Percentiles rank a stretch among this genome's conserved stretches.
These are phyloP conservation scores for Spheniscus humboldti DNA, from an alignment of 2,797 vertebrate genomes.

Conservation along the genomic window DNA sequence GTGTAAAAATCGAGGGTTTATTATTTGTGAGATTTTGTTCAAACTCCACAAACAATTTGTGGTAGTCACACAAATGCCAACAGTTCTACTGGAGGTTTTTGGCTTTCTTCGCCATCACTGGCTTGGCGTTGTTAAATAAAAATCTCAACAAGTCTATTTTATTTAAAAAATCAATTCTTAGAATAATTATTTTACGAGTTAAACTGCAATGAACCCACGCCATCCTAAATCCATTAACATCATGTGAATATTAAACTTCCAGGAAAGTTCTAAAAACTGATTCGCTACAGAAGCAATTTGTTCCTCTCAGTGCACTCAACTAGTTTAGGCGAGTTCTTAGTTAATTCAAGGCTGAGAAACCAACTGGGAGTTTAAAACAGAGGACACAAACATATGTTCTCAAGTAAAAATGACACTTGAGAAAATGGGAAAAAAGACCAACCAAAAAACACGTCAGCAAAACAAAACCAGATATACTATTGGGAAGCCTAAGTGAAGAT, in stretches of 20 bases:
- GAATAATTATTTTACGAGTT: background rate
- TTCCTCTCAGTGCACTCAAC: background rate
- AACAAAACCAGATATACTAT: background rate
- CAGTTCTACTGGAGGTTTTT: background rate
- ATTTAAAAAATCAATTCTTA: background rate
- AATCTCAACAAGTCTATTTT: background rate
- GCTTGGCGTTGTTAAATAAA: background rate
- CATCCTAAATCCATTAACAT: background rate
- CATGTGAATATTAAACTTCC: background rate
- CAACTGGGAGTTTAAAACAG: background rate
- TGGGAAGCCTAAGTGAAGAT: background rate
- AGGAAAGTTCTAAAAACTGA: background rate
- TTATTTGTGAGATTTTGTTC: background rate
- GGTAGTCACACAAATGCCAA: background rate
- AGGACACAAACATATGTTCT: background rate
- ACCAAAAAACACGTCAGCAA: background rate
- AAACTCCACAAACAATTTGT: background rate
- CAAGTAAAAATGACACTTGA: background rate
- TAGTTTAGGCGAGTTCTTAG: background rate
- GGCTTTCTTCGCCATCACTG: background rate
- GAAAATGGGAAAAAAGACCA: background rate
- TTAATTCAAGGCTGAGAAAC: background rate
- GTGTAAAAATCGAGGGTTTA: rapidly evolving
- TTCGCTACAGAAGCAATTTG: background rate
- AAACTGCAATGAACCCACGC: background rate